Base-by-base conservation (phyloP, 2,113 vertebrate genomes). In the Enhydra lutris region DNA sequence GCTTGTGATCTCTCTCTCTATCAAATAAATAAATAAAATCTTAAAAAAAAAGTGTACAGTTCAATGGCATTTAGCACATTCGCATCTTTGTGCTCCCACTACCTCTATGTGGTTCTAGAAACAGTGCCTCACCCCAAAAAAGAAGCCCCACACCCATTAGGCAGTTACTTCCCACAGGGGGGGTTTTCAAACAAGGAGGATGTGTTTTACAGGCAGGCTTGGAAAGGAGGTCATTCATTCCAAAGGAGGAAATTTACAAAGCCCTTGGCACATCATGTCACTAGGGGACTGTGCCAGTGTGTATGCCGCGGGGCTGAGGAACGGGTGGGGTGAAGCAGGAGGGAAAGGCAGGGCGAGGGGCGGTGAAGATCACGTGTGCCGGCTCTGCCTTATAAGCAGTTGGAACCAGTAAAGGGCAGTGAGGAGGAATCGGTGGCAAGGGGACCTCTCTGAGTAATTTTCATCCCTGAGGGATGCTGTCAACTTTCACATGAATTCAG, bases 281-380 rank as follows among this genome's bases (percentile, higher is more conserved):
- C 39, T 31, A 14, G 8, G 93, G 39, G 92, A 36, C 14, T 63
- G 52, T 34, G 42, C 12, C 23, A 45, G 71, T 17, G 26, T 39
- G 36, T 24, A 13, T 34, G 24, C n/a, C 10, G 1, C 15, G 15
- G 24, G 45, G 39, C 65, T 52, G 55, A 85, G 29, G 29, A 57
- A 55, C n/a, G 2, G 45, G 91, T 9, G n/a, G 45, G 59, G 11
- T 1, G 50, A 78, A 18, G 47, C 13, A 12, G 47, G 31, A 71
- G 45, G 80, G 57, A 74, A 71, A 34, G 31, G 79, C 7, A 6
- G 50, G 26, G 31, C 11, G 10, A 69, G 29, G 42, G 17, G 21
- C 12, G 1, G 82, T 2, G 67, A n/a, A 24, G 63, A 6, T 10
- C 13, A 10, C 0, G 0, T 1, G 4, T 20, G 24, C 29, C 61